Evolutionary conservation across 2,797 vertebrate genomes (phyloP).

Genomic region (Leptatherina wallacei): DNA sequence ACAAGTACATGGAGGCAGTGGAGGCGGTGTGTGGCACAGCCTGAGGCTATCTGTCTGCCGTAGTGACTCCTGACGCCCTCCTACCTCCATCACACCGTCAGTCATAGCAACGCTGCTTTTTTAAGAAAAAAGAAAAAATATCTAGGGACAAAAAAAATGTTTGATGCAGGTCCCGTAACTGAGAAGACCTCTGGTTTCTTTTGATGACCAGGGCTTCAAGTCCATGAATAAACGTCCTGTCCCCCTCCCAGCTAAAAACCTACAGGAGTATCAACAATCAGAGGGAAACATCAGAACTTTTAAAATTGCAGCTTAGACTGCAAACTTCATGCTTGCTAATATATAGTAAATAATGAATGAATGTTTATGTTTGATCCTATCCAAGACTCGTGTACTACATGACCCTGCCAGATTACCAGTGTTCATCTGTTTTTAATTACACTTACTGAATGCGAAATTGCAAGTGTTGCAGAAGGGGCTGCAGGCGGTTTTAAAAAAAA

Average conservation of each 20-base stretch:
- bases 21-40: constrained; percentile 65
- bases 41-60: constrained; percentile 69
- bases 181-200: constrained; percentile 44
- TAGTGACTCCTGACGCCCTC: constrained; percentile 59
- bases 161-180: constrained; percentile 31
- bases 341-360: constrained; percentile 62
- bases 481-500: constrained; percentile 27
- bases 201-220: constrained; percentile 48
- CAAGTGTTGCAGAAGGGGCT: constrained; percentile 38
- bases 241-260: background rate
- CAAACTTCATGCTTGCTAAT: constrained; percentile 39
- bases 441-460: constrained; percentile 50
- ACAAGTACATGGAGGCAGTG: constrained; percentile 8
- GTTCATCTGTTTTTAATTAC: constrained; percentile 67
- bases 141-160: constrained; percentile 33
- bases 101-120: constrained; percentile 50
- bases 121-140: constrained; percentile 18
- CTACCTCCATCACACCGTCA: constrained; percentile 57
- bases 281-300: constrained; percentile 28
- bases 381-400: constrained; percentile 38
- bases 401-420: constrained; percentile 42
- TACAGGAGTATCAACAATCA: constrained; percentile 29
- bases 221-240: constrained; percentile 30
- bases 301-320: constrained; percentile 24
- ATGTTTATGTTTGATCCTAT: constrained; percentile 58